phyloP scores from a whole-genome alignment of 2,797 vertebrate species.

The Myotis findleyi region DNA sequence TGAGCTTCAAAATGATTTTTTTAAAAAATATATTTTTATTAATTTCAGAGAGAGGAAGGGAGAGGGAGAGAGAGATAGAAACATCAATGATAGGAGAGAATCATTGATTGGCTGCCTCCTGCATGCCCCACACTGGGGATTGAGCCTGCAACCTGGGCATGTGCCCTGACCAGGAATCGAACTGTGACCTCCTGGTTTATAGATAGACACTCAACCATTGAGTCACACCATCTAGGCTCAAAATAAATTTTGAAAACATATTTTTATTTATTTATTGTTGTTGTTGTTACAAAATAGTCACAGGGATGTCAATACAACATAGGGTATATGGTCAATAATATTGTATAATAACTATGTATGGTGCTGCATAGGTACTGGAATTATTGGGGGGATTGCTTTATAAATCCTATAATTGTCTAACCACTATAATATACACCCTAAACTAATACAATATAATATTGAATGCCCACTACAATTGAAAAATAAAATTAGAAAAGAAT shows the following conservation, averaged over 20 bases:
- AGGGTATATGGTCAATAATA: not conserved
- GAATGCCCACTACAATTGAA: not conserved
- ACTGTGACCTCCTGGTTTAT: no score
- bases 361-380: not conserved
- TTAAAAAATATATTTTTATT: not conserved
- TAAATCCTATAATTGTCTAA: not conserved
- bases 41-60: not conserved
- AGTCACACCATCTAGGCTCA: not conserved
- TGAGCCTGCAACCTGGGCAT: no score
- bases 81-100: no score
- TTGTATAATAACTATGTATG: not conserved
- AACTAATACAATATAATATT: not conserved
- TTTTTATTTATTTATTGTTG: not conserved
- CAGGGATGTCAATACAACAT: not conserved
- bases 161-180: no score
- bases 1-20: not conserved
- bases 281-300: not conserved
- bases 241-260: conserved; percentile 25
- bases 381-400: no score
- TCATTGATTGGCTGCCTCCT: no score
- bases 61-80: no score
- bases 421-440: not conserved
- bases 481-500: not conserved
- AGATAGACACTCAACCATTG: no score
- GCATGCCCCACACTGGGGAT: no score